Evolutionary conservation across 2,888 invertebrate genomes (phyloP).

Genomic region (Agriopis leucophaearia): DNA sequence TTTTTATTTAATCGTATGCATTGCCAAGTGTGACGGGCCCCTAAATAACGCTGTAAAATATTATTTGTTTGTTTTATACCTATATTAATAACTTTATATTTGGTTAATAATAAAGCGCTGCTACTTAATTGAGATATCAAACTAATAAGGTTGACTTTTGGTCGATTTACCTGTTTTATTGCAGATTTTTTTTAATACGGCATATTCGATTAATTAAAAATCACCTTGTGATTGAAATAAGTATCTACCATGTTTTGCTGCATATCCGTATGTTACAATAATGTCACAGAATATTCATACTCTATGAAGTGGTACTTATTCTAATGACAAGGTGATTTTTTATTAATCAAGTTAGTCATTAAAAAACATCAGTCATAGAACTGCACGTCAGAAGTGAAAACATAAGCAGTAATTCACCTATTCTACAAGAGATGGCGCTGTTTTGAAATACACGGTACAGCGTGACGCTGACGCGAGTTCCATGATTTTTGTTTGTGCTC

Average conservation of each 20-base stretch:
- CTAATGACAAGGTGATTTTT: no score
- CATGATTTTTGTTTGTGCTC: no score
- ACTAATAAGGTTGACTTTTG: conserved; percentile 20
- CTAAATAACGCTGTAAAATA: conserved; percentile 35
- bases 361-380: no score
- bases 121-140: conserved; percentile 33
- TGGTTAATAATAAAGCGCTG: conserved; percentile 30
- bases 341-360: background rate
- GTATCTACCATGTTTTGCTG: background rate
- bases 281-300: no score
- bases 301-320: no score
- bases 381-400: no score
- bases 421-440: no score
- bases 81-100: conserved; percentile 36
- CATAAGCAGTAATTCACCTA: no score
- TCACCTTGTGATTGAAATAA: background rate
- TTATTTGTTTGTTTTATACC: conserved; percentile 38
- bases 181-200: background rate
- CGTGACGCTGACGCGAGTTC: no score
- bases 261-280: background rate
- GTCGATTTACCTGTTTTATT: background rate
- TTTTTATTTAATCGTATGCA: conserved; percentile 43
- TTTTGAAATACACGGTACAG: no score
- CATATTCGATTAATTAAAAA: background rate
- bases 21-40: conserved; percentile 32